Conservation (phyloP, 2,113 vertebrate species). For the Microcebus murinus region DNA sequence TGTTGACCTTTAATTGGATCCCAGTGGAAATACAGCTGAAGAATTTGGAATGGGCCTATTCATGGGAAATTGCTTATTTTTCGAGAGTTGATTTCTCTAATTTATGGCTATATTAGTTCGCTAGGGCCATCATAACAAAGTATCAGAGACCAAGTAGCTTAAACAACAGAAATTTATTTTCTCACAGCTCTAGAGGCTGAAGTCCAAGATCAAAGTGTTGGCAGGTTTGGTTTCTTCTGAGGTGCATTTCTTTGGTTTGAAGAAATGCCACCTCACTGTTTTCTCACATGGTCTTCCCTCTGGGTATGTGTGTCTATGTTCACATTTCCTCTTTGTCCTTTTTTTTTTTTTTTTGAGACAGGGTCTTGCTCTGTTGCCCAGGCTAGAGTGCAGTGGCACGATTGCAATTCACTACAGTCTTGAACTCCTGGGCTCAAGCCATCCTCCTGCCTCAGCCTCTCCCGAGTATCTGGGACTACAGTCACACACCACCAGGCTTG, state of each 20-base stretch:
- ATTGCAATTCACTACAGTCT: too few relatives aligned
- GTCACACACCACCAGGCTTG: too few relatives aligned
- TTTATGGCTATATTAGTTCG: background rate
- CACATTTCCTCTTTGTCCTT: background rate
- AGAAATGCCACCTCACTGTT: background rate
- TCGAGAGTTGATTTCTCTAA: background rate
- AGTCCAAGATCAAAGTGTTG: background rate
- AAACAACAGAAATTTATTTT: background rate
- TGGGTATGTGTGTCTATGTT: background rate
- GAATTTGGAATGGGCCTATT: background rate
- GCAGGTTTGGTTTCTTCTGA: background rate
- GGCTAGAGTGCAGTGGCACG: too few relatives aligned
- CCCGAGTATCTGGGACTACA: too few relatives aligned
- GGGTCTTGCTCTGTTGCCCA: too few relatives aligned
- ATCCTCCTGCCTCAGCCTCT: too few relatives aligned
- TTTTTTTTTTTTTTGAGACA: background rate
- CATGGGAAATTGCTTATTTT: background rate
- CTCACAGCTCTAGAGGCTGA: background rate
- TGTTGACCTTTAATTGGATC: conserved; percentile 23
- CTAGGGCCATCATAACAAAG: background rate
- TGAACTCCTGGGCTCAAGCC: too few relatives aligned
- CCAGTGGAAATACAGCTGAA: background rate
- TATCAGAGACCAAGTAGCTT: background rate
- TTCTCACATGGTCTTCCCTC: background rate
- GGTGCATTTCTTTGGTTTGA: background rate